These are phyloP conservation scores for Dione juno DNA, from an alignment of 2,888 invertebrate genomes.

Conservation along the genomic window DNA sequence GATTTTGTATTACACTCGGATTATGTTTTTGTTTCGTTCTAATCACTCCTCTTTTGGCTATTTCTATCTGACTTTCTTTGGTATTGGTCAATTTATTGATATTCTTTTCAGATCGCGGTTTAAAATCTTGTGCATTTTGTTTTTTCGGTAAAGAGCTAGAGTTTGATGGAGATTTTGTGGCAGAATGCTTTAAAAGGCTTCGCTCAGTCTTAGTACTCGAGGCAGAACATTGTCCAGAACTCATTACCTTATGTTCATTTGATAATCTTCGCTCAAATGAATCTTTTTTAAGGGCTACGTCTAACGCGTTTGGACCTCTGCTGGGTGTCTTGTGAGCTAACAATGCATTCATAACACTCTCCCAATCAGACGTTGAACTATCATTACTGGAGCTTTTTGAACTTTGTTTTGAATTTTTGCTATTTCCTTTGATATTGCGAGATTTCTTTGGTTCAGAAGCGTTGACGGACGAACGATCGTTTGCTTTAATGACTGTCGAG, in stretches of 20 bases:
- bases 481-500: slow-evolving; percentile 27
- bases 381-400: slow-evolving; percentile 18
- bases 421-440: slow-evolving; percentile 34
- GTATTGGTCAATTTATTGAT: not conserved
- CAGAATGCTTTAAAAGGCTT: slow-evolving; percentile 16
- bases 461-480: slow-evolving; percentile 14
- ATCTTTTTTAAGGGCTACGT: slow-evolving; percentile 63
- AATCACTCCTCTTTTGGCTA: slow-evolving; percentile 22
- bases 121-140: not conserved
- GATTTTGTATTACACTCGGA: slow-evolving; percentile 38
- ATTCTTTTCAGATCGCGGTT: slow-evolving; percentile 11
- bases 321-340: slow-evolving; percentile 70
- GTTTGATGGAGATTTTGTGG: not conserved
- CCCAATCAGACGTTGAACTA: slow-evolving; percentile 59
- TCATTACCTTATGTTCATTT: slow-evolving; percentile 48
- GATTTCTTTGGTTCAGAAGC: slow-evolving; percentile 32
- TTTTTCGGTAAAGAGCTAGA: slow-evolving; percentile 6
- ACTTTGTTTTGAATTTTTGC: slow-evolving; percentile 30
- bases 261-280: slow-evolving; percentile 51
- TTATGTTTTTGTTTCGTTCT: slow-evolving; percentile 26
- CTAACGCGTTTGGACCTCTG: slow-evolving; percentile 67
- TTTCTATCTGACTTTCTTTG: slow-evolving; percentile 8
- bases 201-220: slow-evolving; percentile 10
- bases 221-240: slow-evolving; percentile 27
- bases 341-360: slow-evolving; percentile 68